Conservation (phyloP, 2,113 vertebrate genomes). For the Ovibos moschatus region DNA sequence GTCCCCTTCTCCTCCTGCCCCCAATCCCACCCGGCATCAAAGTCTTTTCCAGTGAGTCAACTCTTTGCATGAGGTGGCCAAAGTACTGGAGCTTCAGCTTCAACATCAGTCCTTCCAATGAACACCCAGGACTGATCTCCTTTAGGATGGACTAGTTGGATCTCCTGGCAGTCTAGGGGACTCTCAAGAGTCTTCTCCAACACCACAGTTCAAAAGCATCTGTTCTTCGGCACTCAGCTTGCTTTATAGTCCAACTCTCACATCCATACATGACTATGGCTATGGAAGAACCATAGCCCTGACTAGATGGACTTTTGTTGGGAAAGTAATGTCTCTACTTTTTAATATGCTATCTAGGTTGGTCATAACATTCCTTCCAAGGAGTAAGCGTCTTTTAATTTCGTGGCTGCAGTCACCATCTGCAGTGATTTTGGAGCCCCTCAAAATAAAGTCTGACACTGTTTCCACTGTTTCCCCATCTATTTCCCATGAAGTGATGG, state of each 20-base stretch:
- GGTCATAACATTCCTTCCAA: not conserved
- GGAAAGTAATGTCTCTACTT: not conserved
- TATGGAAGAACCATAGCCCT: not conserved
- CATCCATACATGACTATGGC: not conserved
- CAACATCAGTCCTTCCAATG: not conserved
- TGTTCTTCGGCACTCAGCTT: not conserved
- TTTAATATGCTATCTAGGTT: not conserved
- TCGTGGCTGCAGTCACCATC: not conserved
- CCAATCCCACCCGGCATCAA: not conserved
- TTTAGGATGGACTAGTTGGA: not conserved
- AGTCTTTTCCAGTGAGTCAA: not conserved
- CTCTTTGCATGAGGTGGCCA: not conserved
- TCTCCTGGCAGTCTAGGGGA: not conserved
- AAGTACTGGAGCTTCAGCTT: not conserved
- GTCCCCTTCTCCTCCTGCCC: not conserved
- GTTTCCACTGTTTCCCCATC: not conserved
- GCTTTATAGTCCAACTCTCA: not conserved
- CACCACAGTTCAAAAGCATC: not conserved
- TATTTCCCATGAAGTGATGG: not conserved
- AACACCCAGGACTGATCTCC: not conserved
- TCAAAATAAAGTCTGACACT: not conserved
- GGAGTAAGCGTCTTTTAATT: not conserved
- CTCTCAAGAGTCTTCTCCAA: not conserved
- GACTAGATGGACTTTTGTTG: not conserved
- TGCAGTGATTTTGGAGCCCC: not conserved